These are phyloP conservation scores for Tanytarsus gracilentus DNA, from an alignment of 2,888 invertebrate species.

Conservation along the genomic window DNA sequence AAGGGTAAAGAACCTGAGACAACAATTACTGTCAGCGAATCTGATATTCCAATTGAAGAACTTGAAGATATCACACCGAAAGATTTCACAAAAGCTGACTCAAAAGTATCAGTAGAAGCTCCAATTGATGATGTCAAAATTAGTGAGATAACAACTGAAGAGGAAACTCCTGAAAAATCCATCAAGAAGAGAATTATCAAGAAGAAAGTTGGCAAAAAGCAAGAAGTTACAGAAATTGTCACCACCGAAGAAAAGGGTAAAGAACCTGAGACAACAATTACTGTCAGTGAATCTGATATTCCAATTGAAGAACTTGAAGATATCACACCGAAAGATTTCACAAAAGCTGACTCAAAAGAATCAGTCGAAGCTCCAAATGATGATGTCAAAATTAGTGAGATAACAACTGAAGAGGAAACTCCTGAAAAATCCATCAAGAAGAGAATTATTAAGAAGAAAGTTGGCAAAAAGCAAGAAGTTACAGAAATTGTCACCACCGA, in stretches of 20 bases:
- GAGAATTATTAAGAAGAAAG: slow-evolving; percentile 33
- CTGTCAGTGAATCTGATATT: slow-evolving; percentile 36
- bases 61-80: slow-evolving; percentile 30
- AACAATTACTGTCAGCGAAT: slow-evolving; percentile 35
- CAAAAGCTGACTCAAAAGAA: slow-evolving; percentile 33
- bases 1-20: slow-evolving; percentile 37
- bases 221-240: slow-evolving; percentile 39
- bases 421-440: slow-evolving; percentile 36
- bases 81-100: background rate
- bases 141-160: slow-evolving; percentile 35
- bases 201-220: slow-evolving; percentile 34
- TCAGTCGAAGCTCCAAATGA: slow-evolving; percentile 33
- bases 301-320: slow-evolving; percentile 38
- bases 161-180: slow-evolving; percentile 38
- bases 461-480: slow-evolving; percentile 35
- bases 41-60: slow-evolving; percentile 30
- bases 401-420: slow-evolving; percentile 33
- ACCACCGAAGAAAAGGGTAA: slow-evolving; percentile 38
- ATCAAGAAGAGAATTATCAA: slow-evolving; percentile 38
- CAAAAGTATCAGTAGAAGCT: slow-evolving; percentile 33
- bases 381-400: slow-evolving; percentile 34
- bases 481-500: slow-evolving; percentile 37
- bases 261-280: slow-evolving; percentile 36
- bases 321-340: slow-evolving; percentile 27
- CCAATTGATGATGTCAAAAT: slow-evolving; percentile 33